Evolutionary conservation across 2,797 vertebrate genomes (phyloP).

Genomic region (Malacoraja senta): DNA sequence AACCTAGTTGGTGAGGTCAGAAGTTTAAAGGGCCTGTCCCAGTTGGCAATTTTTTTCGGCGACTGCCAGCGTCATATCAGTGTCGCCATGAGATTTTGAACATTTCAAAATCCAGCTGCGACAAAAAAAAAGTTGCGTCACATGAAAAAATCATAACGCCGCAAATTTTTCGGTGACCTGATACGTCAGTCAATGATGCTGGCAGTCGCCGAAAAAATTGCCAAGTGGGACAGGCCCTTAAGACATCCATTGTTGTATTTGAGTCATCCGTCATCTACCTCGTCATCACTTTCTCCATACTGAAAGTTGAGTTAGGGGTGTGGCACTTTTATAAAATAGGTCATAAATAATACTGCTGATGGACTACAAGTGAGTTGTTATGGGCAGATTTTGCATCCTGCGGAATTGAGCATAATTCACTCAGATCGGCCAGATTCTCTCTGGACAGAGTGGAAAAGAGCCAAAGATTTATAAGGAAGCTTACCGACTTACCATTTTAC

Average conservation of each 20-base stretch:
- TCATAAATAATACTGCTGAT: neutral
- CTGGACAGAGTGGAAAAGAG: neutral
- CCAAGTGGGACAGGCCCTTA: too few species aligned
- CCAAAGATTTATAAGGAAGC: neutral
- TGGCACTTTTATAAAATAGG: neutral
- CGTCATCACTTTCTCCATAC: neutral
- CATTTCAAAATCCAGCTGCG: too few species aligned
- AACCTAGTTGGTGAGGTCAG: neutral
- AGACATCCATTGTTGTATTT: neutral
- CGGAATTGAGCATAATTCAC: neutral
- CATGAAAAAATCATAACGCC: too few species aligned
- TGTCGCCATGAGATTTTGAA: too few species aligned
- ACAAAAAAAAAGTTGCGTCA: too few species aligned
- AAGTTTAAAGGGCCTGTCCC: neutral
- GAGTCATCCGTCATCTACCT: neutral
- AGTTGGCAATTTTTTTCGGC: too few species aligned
- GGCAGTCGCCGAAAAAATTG: too few species aligned
- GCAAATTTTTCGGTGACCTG: too few species aligned
- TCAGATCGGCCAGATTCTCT: neutral
- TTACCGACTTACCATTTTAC: neutral
- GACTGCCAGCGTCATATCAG: too few species aligned
- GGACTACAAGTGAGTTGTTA: neutral
- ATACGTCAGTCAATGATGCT: too few species aligned
- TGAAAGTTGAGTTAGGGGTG: slow-evolving; percentile 5
- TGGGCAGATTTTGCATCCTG: neutral